These are phyloP conservation scores for Drosophila takahashii DNA, from an alignment of 1,140 invertebrate genomes.

Conservation along the genomic window DNA sequence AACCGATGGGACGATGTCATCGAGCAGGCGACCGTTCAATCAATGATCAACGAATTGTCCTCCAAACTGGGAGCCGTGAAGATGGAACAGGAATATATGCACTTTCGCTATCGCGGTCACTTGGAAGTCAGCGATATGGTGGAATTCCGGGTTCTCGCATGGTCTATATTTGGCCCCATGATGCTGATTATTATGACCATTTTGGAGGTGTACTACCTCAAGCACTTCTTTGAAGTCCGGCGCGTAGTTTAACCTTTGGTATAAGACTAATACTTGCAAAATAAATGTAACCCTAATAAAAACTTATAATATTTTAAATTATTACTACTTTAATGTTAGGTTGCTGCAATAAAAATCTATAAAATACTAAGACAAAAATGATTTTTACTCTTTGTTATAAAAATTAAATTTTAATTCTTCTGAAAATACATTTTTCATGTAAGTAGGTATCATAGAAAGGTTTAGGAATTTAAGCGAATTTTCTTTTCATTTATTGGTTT, in stretches of 20 bases:
- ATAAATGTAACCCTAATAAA: not conserved
- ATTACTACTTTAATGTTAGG: too few relatives aligned
- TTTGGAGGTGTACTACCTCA: constrained; percentile 59
- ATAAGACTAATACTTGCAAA: not conserved
- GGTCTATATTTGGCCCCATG: constrained; percentile 54
- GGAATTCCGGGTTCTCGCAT: constrained; percentile 51
- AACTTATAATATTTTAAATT: too few relatives aligned
- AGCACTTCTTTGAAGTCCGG: constrained; percentile 68
- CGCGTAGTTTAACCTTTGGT: constrained; percentile 43
- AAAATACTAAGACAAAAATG: too few relatives aligned
- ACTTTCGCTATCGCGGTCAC: constrained; percentile 56
- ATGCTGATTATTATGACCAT: constrained; percentile 49
- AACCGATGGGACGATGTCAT: constrained; percentile 45
- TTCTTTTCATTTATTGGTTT: too few relatives aligned
- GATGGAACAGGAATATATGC: constrained; percentile 70
- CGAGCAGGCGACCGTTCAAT: constrained; percentile 49
- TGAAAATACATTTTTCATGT: too few relatives aligned
- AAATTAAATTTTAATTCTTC: too few relatives aligned
- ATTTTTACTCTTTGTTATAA: too few relatives aligned
- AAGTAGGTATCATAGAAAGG: too few relatives aligned
- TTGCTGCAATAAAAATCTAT: too few relatives aligned
- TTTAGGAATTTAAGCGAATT: too few relatives aligned
- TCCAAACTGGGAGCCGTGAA: constrained; percentile 32
- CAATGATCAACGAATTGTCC: constrained; percentile 41
- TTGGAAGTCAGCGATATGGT: constrained; percentile 39